phyloP scores from a whole-genome alignment of 2,797 vertebrate species.

The Anas georgica region DNA sequence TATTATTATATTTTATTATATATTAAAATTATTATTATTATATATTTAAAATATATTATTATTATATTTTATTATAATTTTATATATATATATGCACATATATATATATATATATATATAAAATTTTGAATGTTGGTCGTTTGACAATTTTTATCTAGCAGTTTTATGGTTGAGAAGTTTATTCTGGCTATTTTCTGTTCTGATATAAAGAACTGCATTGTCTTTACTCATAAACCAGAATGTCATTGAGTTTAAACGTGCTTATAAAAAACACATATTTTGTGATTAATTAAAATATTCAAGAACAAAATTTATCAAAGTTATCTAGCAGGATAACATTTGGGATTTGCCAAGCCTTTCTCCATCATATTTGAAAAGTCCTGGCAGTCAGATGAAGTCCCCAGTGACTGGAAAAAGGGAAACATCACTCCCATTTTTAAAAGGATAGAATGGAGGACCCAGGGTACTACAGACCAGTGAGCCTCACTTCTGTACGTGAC shows the following conservation, averaged over 20 bases:
- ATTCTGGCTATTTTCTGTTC: background rate
- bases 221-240: background rate
- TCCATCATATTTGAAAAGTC: too few relatives aligned
- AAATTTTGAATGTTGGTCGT: background rate
- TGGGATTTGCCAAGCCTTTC: background rate
- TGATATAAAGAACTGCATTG: background rate
- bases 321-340: background rate
- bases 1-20: too few relatives aligned
- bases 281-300: background rate
- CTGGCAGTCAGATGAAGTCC: too few relatives aligned
- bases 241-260: background rate
- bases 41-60: too few relatives aligned
- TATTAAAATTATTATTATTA: too few relatives aligned
- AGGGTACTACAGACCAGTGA: too few relatives aligned
- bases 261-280: background rate
- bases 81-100: background rate
- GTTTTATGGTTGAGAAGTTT: slow-evolving; percentile 5
- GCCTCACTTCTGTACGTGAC: too few relatives aligned
- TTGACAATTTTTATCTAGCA: background rate
- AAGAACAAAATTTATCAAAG: background rate
- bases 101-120: background rate
- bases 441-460: too few relatives aligned
- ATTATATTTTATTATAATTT: too few relatives aligned
- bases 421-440: too few relatives aligned
- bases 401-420: too few relatives aligned